These are phyloP conservation scores for Euwallacea similis DNA, from an alignment of 1,140 invertebrate genomes.

Conservation along the genomic window DNA sequence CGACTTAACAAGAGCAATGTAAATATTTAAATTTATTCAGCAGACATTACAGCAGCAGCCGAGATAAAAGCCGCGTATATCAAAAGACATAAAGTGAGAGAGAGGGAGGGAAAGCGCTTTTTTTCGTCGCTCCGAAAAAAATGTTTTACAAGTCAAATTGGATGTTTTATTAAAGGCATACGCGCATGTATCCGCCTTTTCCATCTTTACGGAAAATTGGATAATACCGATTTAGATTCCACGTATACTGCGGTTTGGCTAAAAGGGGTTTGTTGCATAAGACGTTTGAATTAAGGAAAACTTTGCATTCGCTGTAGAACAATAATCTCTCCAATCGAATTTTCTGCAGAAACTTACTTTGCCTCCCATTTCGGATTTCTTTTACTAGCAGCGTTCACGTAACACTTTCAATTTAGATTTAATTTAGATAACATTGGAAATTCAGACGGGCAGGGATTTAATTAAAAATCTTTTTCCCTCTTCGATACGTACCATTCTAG, in stretches of 20 bases:
- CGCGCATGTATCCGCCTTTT: constrained; percentile 1
- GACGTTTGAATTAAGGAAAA: constrained; percentile 18
- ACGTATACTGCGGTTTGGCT: not conserved
- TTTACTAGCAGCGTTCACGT: constrained; percentile 27
- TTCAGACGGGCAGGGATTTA: constrained; percentile 34
- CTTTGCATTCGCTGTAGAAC: constrained; percentile 24
- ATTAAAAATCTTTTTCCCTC: constrained; percentile 25
- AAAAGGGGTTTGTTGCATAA: not conserved
- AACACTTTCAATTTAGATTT: constrained; percentile 41
- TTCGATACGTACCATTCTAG: not conserved
- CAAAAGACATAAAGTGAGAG: constrained; percentile 10
- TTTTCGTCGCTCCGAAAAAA: constrained; percentile 14
- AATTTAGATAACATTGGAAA: constrained; percentile 38
- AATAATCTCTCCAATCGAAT: constrained; percentile 25
- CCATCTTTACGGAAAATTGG: constrained; percentile 20
- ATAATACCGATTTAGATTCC: constrained; percentile 20
- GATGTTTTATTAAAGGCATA: constrained; percentile 25
- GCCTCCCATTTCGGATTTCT: constrained; percentile 36
- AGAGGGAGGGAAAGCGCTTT: not conserved
- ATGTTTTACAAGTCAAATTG: constrained; percentile 32
- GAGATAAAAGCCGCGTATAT: constrained; percentile 13
- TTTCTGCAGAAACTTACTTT: constrained; percentile 25
- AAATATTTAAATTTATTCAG: constrained; percentile 21
- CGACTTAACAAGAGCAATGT: not conserved
- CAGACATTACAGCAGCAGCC: not conserved